phyloP scores from a whole-genome alignment of 2,113 vertebrate genomes.

The Chrysemys picta region DNA sequence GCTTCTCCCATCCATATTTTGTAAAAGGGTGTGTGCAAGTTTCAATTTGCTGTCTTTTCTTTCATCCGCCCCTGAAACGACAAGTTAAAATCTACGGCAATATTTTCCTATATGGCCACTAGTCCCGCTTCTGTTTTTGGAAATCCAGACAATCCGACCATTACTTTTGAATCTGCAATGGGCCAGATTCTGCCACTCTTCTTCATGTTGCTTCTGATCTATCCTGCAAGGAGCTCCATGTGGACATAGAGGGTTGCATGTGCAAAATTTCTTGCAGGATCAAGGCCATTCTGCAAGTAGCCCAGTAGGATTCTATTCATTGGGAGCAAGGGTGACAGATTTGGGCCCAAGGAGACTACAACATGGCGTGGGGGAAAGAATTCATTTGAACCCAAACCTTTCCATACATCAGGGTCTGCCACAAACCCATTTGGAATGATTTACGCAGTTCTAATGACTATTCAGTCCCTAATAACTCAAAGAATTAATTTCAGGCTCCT shows the following conservation, averaged over 20 bases:
- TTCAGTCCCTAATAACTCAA: not conserved
- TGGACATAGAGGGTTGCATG: fast-evolving
- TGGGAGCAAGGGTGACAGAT: not conserved
- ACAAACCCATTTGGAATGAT: not conserved
- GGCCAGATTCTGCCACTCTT: not conserved
- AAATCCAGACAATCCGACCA: not conserved
- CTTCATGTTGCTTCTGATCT: not conserved
- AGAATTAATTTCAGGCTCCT: not conserved
- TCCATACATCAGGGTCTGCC: not conserved
- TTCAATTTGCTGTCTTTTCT: not conserved
- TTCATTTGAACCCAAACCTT: not conserved
- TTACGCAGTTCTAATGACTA: not conserved
- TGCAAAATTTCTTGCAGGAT: not conserved
- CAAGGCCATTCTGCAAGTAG: not conserved
- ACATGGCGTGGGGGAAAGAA: not conserved
- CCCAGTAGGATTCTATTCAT: not conserved
- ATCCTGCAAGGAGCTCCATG: not conserved
- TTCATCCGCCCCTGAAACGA: not conserved
- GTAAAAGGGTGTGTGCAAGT: not conserved
- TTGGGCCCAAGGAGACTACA: not conserved
- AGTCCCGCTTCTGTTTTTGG: not conserved
- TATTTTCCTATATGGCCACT: not conserved
- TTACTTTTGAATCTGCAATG: not conserved
- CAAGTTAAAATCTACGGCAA: not conserved
- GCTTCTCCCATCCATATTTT: not conserved